Conservation (phyloP, 1,140 invertebrate species). For the Ladona fulva region DNA sequence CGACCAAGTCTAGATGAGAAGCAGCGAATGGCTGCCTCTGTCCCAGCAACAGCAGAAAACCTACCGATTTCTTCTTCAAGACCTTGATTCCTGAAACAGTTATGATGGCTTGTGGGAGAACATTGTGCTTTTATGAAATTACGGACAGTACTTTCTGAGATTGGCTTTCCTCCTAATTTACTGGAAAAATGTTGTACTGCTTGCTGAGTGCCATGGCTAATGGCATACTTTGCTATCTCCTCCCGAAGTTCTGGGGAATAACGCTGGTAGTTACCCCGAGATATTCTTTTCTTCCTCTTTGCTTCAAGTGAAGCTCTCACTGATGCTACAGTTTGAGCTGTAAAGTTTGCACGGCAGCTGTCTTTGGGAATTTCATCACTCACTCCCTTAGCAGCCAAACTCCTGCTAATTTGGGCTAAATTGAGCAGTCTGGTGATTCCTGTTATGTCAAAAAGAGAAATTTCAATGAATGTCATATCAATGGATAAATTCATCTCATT, state of each 20-base stretch:
- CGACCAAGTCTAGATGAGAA: slow-evolving; percentile 27
- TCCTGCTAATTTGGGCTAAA: not conserved
- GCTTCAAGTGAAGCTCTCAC: slow-evolving; percentile 31
- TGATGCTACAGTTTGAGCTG: slow-evolving; percentile 28
- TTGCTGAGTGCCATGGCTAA: slow-evolving; percentile 29
- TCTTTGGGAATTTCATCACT: slow-evolving; percentile 22
- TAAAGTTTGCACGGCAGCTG: slow-evolving; percentile 18
- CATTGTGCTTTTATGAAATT: slow-evolving; percentile 33
- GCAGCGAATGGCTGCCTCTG: slow-evolving; percentile 31
- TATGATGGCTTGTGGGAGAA: not conserved
- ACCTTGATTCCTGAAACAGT: slow-evolving; percentile 10
- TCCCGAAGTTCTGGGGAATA: slow-evolving; percentile 33
- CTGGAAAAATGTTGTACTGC: slow-evolving; percentile 31
- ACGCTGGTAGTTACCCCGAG: slow-evolving; percentile 34
- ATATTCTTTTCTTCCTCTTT: slow-evolving; percentile 31
- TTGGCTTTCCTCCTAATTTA: slow-evolving; percentile 29
- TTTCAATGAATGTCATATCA: not conserved
- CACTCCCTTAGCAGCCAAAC: not conserved
- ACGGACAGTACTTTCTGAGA: slow-evolving; percentile 32
- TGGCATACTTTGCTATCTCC: slow-evolving; percentile 32
- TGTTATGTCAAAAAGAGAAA: slow-evolving; percentile 9
- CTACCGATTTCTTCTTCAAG: slow-evolving; percentile 33
- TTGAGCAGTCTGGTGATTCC: not conserved
- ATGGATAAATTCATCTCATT: not conserved
- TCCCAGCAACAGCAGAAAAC: slow-evolving; percentile 30